Evolutionary conservation across 1,140 invertebrate species (phyloP).

Genomic region (Riptortus pedestris): DNA sequence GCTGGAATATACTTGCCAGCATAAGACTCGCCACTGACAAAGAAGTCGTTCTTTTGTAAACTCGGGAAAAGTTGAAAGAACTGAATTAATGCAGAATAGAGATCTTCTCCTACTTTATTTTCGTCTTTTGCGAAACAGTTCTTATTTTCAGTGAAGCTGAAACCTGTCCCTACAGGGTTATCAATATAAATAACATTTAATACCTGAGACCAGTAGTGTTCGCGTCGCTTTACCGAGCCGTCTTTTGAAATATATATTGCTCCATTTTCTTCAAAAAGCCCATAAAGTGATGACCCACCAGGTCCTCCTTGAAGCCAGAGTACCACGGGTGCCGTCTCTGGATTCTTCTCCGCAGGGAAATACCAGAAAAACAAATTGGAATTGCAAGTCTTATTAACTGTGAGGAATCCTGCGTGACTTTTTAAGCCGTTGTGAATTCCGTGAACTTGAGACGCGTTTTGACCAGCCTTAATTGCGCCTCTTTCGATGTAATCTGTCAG

Average conservation of each 20-base stretch:
- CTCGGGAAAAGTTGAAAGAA: slow-evolving; percentile 54
- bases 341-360: slow-evolving; percentile 48
- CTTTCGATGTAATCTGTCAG: slow-evolving; percentile 29
- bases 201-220: slow-evolving; percentile 40
- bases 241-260: slow-evolving; percentile 41
- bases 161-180: slow-evolving; percentile 40
- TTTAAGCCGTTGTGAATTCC: slow-evolving; percentile 18
- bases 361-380: slow-evolving; percentile 68
- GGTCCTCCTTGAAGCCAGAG: slow-evolving; percentile 70
- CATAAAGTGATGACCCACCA: slow-evolving; percentile 56
- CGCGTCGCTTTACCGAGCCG: slow-evolving; percentile 46
- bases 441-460: slow-evolving; percentile 24
- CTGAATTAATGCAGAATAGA: slow-evolving; percentile 54
- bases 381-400: slow-evolving; percentile 51
- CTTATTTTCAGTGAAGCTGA: slow-evolving; percentile 27
- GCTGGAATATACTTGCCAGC: slow-evolving; percentile 47
- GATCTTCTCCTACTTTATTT: slow-evolving; percentile 47
- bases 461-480: slow-evolving; percentile 22
- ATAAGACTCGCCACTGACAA: slow-evolving; percentile 45
- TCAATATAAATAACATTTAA: slow-evolving; percentile 76
- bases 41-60: slow-evolving; percentile 30
- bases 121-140: slow-evolving; percentile 10
- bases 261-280: slow-evolving; percentile 56
- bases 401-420: slow-evolving; percentile 55
- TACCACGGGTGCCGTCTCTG: slow-evolving; percentile 47